Evolutionary conservation across 2,113 vertebrate genomes (phyloP).

Genomic region (Camelus dromedarius): DNA sequence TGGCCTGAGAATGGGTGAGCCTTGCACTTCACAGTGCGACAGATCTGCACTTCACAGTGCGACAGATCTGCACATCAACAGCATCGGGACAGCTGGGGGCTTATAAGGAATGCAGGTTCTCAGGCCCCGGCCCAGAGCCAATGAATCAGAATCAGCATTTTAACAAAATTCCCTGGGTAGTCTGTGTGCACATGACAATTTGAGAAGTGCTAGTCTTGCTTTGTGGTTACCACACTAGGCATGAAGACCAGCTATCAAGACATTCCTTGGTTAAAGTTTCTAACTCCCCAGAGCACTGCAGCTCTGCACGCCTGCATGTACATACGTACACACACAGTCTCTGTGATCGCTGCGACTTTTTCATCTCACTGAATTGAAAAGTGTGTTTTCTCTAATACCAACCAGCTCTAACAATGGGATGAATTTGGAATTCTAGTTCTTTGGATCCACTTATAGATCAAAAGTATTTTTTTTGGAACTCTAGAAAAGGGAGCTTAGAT

Average conservation of each 20-base stretch:
- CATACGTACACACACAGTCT: background rate
- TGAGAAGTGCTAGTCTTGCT: background rate
- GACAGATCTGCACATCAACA: background rate
- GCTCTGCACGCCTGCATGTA: background rate
- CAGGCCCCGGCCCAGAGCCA: background rate
- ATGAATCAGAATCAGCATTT: background rate
- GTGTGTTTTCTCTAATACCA: background rate
- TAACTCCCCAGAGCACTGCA: background rate
- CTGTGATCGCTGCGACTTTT: background rate
- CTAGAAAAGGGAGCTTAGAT: background rate
- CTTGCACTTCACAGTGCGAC: background rate
- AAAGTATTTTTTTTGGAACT: background rate
- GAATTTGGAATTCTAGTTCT: slow-evolving; percentile 27
- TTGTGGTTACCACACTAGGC: background rate
- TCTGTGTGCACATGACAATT: background rate
- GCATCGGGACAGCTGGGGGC: accelerated
- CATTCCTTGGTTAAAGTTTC: background rate
- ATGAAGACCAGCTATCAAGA: background rate
- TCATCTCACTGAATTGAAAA: background rate
- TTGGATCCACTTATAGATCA: background rate
- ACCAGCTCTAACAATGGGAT: background rate
- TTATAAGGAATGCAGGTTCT: background rate
- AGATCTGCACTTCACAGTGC: background rate
- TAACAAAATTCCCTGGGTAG: background rate
- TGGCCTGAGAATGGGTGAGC: background rate